Evolutionary conservation across 1,140 invertebrate genomes (phyloP), one percentile per base, ranked within the genome.

Genomic region (Bombus soroeensis): DNA sequence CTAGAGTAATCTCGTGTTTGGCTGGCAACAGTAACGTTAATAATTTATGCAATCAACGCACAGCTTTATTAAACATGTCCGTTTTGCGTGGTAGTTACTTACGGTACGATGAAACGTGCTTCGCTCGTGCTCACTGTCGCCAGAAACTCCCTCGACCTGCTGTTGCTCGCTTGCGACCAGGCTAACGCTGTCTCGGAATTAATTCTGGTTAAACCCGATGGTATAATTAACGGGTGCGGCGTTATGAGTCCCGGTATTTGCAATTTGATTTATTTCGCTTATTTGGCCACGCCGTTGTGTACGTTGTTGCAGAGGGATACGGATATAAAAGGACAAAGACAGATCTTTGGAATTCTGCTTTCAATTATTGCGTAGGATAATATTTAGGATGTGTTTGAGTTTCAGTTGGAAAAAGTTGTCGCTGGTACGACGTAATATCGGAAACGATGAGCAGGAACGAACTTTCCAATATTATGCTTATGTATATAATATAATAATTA

Each of bases 11-110:
- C 39, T n/a, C 32, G 41, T 32, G 76, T 75, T 68, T 53, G 43
- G 1, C 68, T 43, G 25, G 75, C 28, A 68, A 68, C 43, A 37
- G 43, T 39, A 75, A 88, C 77, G 87, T 88, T 89, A 89, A 89
- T 89, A 89, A 89, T 89, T 88, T 88, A 88, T 81, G 78, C 88
- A 88, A 89, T 89, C 87, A 88, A 89, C 88, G 62, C 87, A 22
- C 13, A 64, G 77, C 75, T 77, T 77, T 77, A 77, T 77, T 77
- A 77, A 77, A 77, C 75, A 86, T 82, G 88, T 88, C 72, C 72
- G 83, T 85, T 78, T 85, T 47, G 59, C 74, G 68, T 37, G 34
- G 70, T 71, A 89, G 88, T 89, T 85, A 73, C 82, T 85, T 85
- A 88, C 78, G 71, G 84, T 66, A 88, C 81, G 47, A 18, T 79